phyloP scores from a whole-genome alignment of 2,888 invertebrate species.

The Desoria tigrina region DNA sequence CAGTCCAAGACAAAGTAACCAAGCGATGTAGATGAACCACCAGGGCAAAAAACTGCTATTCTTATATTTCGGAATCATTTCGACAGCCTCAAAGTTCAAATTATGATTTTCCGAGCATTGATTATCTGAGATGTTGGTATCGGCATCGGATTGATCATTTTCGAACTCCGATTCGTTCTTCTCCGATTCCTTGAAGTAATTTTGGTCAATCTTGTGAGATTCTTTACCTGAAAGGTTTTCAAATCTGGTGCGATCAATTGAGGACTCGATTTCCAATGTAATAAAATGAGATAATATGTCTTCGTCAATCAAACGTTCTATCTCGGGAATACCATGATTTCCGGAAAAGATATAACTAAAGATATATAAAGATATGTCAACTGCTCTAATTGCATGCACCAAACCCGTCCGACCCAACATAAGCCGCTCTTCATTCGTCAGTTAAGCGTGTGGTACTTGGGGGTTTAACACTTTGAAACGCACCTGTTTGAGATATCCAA shows the following conservation, averaged over 20 bases:
- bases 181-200: no score
- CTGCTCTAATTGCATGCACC: slow-evolving; percentile 25
- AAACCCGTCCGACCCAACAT: slow-evolving; percentile 25
- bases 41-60: slow-evolving; percentile 27
- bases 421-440: not conserved
- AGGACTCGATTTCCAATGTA: no score
- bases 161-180: no score
- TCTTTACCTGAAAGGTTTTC: no score
- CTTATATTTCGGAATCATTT: slow-evolving; percentile 23
- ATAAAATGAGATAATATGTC: slow-evolving; percentile 14
- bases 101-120: no score
- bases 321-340: slow-evolving; percentile 17
- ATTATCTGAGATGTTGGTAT: no score
- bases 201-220: no score
- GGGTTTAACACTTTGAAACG: no score
- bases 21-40: slow-evolving; percentile 39
- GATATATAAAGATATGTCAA: slow-evolving; percentile 27
- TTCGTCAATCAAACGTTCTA: slow-evolving; percentile 36
- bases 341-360: slow-evolving; percentile 32
- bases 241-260: no score
- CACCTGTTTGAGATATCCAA: slow-evolving; percentile 28
- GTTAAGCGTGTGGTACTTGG: not conserved
- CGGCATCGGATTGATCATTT: no score
- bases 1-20: slow-evolving; percentile 28
- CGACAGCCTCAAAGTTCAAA: slow-evolving; percentile 24